Evolutionary conservation across 53 echinoderm and acorn worm genomes (phyloP), one percentile per base, ranked within the genome.

Genomic region (Hippasteria phrygiana): DNA sequence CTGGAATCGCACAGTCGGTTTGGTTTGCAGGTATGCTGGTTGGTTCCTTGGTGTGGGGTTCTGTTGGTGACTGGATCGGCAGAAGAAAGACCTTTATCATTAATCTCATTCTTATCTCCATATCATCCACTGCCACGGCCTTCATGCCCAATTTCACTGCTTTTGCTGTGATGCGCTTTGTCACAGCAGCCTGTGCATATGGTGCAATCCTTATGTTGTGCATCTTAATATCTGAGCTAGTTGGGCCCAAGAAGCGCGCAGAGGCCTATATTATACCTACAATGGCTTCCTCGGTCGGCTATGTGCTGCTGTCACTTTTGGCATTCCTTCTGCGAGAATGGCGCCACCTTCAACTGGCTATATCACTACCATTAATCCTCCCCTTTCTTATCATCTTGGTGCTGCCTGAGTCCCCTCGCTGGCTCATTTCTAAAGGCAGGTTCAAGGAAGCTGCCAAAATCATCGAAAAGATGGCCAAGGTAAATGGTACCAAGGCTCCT

Each of bases 1-100:
- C 88, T 9, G 62, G 62, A 5, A 5, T 88, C 1, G 92, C 92
- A 27, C 88, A 91, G 79, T 77, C 91, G 10, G 39, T 91, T 0
- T 91, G 77, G 71, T 91, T 91, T 55, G 10, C 55, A 42, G 91
- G 91, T 20, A 32, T 88, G 27, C 41, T 91, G 42, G 33, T 54
- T 16, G 91, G 91, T 17, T 79, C 92, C 3, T 43, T 88, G 41
- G n/a, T 80, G 5, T 92, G 66, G 53, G 92, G 92, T 11, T 65
- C 46, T 1, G 39, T 92, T 2, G 71, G 71, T 18, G 92, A 92
- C 65, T 70, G 67, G 88, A 24, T 87, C 3, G 81, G 81, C 18
- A 62, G 81, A 63, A 26, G 64, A 1, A 80, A 63, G 17, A 43
- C 81, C 43, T 63, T 80, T n/a, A 40, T 41, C 24, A 13, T 80